Evolutionary conservation across 2,113 vertebrate genomes (phyloP).

Genomic region (Myotis brandtii): DNA sequence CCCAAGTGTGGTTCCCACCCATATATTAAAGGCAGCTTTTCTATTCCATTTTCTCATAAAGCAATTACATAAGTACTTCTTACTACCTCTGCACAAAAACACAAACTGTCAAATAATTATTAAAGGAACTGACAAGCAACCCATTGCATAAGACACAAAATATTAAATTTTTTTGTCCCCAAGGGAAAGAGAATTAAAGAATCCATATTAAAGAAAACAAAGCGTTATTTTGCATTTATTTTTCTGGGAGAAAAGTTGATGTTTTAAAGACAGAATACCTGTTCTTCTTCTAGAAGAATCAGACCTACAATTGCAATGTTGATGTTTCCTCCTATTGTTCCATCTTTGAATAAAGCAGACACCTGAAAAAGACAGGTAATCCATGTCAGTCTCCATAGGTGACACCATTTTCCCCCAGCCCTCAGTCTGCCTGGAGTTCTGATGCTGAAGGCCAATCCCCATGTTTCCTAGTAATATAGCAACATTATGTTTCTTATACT

Average conservation of each 20-base stretch:
- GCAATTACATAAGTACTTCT: background rate
- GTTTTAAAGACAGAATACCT: slow-evolving; percentile 83
- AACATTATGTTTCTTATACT: rapidly evolving
- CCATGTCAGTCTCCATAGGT: rapidly evolving
- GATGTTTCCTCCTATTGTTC: slow-evolving; percentile 94
- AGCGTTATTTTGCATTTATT: background rate
- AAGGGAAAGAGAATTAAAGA: background rate
- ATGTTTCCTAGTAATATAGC: rapidly evolving
- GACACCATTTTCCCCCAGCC: rapidly evolving
- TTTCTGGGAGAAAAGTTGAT: background rate
- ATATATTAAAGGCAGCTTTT: background rate
- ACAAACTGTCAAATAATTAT: background rate
- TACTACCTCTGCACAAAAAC: background rate
- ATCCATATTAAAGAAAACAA: background rate
- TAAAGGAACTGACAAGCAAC: background rate
- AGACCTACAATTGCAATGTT: slow-evolving; percentile 93
- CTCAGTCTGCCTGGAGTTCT: rapidly evolving
- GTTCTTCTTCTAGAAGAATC: slow-evolving; percentile 93
- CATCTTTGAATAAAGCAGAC: slow-evolving; percentile 94
- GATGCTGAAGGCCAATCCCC: rapidly evolving
- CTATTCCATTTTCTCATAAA: background rate
- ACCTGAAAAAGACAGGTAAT: slow-evolving; percentile 85
- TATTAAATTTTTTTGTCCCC: background rate
- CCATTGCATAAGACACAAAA: background rate
- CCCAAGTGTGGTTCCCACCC: background rate